Evolutionary conservation across 2,113 vertebrate species (phyloP).

Genomic region (Myocastor coypus): DNA sequence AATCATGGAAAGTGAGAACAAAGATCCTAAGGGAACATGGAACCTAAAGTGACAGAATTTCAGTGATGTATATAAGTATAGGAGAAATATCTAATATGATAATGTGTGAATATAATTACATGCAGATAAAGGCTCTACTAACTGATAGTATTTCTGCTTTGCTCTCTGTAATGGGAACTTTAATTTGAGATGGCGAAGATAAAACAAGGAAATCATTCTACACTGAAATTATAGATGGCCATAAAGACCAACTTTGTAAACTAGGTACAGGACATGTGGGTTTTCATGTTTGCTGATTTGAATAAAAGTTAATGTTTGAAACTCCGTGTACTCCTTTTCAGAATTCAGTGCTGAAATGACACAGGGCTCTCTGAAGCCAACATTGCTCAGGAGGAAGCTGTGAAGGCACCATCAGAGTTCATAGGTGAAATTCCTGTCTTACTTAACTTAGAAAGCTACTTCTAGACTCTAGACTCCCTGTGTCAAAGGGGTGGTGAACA

Average conservation of each 20-base stretch:
- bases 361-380: background rate
- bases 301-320: background rate
- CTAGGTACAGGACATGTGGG: background rate
- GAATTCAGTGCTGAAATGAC: background rate
- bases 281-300: background rate
- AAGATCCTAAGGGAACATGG: background rate
- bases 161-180: background rate
- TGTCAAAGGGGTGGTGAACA: background rate
- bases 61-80: background rate
- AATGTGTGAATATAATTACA: background rate
- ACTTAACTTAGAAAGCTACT: background rate
- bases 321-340: background rate
- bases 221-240: background rate
- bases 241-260: background rate
- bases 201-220: background rate
- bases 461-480: background rate
- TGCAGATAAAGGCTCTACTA: background rate
- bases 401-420: background rate
- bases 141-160: background rate
- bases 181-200: background rate
- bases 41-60: background rate
- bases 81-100: background rate
- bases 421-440: background rate
- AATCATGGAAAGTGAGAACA: background rate
- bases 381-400: background rate